Evolutionary conservation across 1,140 invertebrate species (phyloP).

Genomic region (Grapholita molesta): DNA sequence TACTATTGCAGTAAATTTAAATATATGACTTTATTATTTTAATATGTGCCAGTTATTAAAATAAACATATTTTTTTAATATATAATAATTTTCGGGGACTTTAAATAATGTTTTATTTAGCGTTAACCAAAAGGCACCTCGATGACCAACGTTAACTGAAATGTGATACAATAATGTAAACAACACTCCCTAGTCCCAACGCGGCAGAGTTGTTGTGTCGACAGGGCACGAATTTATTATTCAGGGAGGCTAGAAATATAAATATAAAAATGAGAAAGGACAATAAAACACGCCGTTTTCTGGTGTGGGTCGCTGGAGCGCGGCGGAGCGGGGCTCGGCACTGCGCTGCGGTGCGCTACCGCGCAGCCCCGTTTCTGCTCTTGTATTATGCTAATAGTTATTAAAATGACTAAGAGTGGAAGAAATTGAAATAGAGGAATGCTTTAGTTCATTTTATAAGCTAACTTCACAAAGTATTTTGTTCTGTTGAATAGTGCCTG

Average conservation of each 20-base stretch:
- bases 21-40: too few relatives aligned
- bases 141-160: neutral
- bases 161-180: neutral
- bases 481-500: too few relatives aligned
- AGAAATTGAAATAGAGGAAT: neutral
- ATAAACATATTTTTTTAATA: too few relatives aligned
- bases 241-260: constrained; percentile 12
- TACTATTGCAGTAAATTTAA: too few relatives aligned
- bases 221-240: neutral
- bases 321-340: neutral
- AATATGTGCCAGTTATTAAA: too few relatives aligned
- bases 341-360: neutral
- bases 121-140: neutral
- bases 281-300: constrained; percentile 11
- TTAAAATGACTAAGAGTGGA: neutral
- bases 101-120: too few relatives aligned
- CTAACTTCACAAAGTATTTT: neutral
- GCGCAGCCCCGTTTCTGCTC: neutral
- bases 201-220: neutral
- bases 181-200: neutral
- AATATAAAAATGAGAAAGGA: constrained; percentile 9
- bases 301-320: constrained; percentile 2
- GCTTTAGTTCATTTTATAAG: neutral
- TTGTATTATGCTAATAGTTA: neutral
- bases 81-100: too few relatives aligned